A percentile compares a stretch with the other conserved stretches of the same genome.
Conservation (phyloP, 2,797 vertebrate species). For the Pangasius macronema region DNA sequence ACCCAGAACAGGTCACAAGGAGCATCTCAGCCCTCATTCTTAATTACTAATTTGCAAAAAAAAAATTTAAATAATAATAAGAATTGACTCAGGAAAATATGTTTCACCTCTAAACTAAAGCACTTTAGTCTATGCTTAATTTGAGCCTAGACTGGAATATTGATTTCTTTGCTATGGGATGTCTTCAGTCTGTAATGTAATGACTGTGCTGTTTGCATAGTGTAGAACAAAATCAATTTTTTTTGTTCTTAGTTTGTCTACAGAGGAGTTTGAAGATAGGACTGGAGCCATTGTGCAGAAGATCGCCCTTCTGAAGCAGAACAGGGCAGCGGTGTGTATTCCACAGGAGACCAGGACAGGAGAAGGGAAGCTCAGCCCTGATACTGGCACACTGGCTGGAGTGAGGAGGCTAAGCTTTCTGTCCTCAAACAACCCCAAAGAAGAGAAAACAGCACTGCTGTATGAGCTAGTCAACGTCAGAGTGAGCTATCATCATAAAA, state of each 20-base stretch:
- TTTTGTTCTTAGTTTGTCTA: slow-evolving; percentile 37
- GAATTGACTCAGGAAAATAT: neutral
- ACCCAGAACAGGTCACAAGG: slow-evolving; percentile 45
- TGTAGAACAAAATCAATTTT: neutral
- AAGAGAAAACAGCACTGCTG: slow-evolving; percentile 78
- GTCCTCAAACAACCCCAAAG: slow-evolving; percentile 63
- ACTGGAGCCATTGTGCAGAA: slow-evolving; percentile 69
- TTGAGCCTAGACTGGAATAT: neutral
- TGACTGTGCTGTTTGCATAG: neutral
- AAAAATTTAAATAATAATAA: neutral
- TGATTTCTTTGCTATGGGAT: neutral
- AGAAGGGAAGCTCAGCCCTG: slow-evolving; percentile 57
- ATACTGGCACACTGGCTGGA: slow-evolving; percentile 63
- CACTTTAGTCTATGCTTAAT: neutral
- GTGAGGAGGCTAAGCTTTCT: slow-evolving; percentile 42
- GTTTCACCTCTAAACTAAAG: neutral
- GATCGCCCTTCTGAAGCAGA: slow-evolving; percentile 71
- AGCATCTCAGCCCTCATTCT: neutral
- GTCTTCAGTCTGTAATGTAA: neutral
- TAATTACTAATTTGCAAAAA: neutral
- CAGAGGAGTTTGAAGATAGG: slow-evolving; percentile 54
- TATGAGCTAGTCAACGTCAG: slow-evolving; percentile 77
- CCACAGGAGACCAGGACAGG: slow-evolving; percentile 60
- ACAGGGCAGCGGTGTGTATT: slow-evolving; percentile 74
- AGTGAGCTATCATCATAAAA: slow-evolving; percentile 68